Evolutionary conservation across 2,797 vertebrate species (phyloP).

Genomic region (Amazonetta brasiliensis): DNA sequence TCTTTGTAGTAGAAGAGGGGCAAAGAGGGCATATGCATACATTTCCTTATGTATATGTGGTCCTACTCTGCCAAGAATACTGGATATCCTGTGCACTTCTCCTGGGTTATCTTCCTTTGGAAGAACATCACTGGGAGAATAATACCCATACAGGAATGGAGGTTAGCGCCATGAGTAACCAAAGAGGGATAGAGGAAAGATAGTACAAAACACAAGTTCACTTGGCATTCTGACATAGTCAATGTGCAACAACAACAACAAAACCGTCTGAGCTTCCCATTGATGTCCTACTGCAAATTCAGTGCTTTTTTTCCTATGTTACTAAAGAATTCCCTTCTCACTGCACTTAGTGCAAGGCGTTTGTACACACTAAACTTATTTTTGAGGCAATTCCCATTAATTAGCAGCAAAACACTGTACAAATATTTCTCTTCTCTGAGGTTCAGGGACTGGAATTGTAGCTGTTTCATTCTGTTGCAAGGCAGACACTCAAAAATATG

Average conservation of each 20-base stretch:
- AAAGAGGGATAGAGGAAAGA: background rate
- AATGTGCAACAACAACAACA: background rate
- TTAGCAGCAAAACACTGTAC: background rate
- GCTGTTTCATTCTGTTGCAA: background rate
- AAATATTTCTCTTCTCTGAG: background rate
- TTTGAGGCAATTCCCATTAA: background rate
- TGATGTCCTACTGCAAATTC: background rate
- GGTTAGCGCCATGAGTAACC: accelerated
- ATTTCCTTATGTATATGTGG: background rate
- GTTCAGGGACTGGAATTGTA: background rate
- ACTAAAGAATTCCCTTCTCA: background rate
- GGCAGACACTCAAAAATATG: background rate
- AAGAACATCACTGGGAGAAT: background rate
- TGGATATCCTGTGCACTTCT: background rate
- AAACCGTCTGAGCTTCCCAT: background rate
- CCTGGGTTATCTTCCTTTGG: background rate
- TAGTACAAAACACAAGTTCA: background rate
- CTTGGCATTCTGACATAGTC: accelerated
- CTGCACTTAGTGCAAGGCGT: background rate
- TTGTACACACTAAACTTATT: background rate
- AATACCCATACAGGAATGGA: background rate
- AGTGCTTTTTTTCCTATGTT: background rate
- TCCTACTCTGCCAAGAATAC: background rate
- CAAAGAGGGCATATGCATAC: background rate
- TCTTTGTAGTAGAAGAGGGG: background rate